These are phyloP conservation scores for Lineus longissimus DNA, from an alignment of 1,140 invertebrate species.

Conservation along the genomic window DNA sequence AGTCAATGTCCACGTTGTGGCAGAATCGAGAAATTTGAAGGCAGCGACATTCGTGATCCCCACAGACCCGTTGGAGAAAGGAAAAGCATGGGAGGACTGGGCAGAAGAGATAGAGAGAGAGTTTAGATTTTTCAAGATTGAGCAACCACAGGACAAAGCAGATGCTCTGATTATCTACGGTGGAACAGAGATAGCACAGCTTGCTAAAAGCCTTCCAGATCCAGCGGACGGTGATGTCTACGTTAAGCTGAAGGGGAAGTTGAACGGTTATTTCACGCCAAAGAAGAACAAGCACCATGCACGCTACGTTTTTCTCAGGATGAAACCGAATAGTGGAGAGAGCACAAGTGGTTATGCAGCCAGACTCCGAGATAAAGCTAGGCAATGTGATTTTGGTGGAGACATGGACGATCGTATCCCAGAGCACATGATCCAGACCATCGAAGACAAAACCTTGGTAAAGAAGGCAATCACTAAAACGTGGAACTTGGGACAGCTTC, in stretches of 20 bases:
- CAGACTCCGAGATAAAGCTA: background rate
- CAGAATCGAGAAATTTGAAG: too few species aligned
- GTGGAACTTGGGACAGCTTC: background rate
- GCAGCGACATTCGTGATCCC: too few species aligned
- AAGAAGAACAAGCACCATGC: background rate
- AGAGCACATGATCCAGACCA: constrained; percentile 5
- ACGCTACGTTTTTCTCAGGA: background rate
- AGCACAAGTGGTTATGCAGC: background rate
- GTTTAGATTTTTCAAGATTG: background rate
- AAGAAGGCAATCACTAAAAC: background rate
- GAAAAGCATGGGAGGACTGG: background rate
- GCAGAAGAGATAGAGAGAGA: background rate
- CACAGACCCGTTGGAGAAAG: too few species aligned
- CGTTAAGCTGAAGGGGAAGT: background rate
- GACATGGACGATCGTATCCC: background rate
- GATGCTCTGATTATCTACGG: background rate
- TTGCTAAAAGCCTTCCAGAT: background rate
- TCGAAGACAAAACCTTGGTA: background rate
- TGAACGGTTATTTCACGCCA: background rate
- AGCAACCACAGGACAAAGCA: background rate
- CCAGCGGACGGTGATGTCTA: background rate
- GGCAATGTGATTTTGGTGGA: background rate
- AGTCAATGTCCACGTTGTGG: too few species aligned
- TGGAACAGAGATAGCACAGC: background rate
- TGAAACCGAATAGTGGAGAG: background rate